Evolutionary conservation across 2,888 invertebrate genomes (phyloP).

Genomic region (Ariolimax columbianus): DNA sequence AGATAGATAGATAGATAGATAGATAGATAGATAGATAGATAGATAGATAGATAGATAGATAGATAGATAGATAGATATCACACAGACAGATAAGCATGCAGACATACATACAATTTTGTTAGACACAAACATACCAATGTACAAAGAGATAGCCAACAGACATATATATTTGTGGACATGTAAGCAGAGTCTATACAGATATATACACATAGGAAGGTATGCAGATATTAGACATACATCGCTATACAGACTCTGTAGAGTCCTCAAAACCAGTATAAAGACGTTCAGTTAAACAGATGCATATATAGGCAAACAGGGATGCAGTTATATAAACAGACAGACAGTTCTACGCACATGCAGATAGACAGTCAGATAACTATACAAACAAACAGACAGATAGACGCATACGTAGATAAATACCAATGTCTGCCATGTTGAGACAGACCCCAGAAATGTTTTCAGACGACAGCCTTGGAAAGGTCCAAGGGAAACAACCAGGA

Average conservation of each 20-base stretch:
- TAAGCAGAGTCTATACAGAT: no score
- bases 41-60: slow-evolving; percentile 1
- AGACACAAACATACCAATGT: no score
- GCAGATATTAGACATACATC: no score
- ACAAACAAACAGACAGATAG: slow-evolving; percentile 9
- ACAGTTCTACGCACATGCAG: neutral
- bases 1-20: slow-evolving; percentile 7
- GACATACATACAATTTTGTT: no score
- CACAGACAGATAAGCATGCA: neutral
- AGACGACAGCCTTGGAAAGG: neutral
- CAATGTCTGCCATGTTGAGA: neutral
- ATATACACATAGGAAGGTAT: no score
- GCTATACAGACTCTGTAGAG: no score
- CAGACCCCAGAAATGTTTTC: neutral
- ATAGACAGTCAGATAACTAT: neutral
- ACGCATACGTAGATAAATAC: neutral
- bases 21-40: neutral
- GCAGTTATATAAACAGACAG: neutral
- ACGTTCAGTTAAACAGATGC: no score
- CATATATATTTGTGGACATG: no score
- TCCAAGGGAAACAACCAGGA: slow-evolving; percentile 41
- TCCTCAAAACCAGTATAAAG: no score
- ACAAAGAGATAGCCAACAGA: no score
- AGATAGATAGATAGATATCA: neutral
- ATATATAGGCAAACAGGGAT: no score